phyloP scores from a whole-genome alignment of 1,140 invertebrate species.

The Drosophila simulans region DNA sequence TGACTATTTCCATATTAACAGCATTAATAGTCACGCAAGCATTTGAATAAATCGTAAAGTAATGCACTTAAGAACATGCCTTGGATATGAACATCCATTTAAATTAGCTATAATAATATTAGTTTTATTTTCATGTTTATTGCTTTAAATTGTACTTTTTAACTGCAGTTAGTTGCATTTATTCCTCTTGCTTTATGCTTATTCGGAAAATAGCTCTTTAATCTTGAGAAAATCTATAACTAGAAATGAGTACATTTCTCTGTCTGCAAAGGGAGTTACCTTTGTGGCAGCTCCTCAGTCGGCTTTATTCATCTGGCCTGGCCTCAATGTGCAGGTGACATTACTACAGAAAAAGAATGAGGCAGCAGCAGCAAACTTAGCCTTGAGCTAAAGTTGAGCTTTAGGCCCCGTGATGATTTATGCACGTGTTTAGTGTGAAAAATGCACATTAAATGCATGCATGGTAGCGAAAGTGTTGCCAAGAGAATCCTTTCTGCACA shows the following conservation, averaged over 20 bases:
- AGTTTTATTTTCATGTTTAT: no score
- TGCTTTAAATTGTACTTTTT: no score
- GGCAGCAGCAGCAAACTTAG: conserved; percentile 48
- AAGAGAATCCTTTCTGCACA: conserved; percentile 42
- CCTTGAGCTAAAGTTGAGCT: conserved; percentile 75
- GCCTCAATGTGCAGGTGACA: conserved; percentile 69
- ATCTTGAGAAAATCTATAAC: background rate
- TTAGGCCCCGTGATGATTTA: conserved; percentile 64
- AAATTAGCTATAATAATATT: no score
- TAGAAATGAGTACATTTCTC: background rate
- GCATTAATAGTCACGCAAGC: background rate
- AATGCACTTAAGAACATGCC: no score
- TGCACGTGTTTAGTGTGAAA: conserved; percentile 82
- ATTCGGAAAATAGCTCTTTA: no score
- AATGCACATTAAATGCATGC: conserved; percentile 76
- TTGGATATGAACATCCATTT: no score
- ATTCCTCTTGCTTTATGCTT: no score
- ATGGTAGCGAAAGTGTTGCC: conserved; percentile 69
- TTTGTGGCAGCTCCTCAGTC: conserved; percentile 1
- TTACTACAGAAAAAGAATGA: conserved; percentile 32
- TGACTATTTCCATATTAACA: no score
- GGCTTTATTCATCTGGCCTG: conserved; percentile 27
- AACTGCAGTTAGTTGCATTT: no score
- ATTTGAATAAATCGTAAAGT: background rate
- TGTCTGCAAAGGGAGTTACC: conserved; percentile 10